A percentile compares a stretch with the other conserved stretches of the same genome.
Evolutionary conservation across 2,113 vertebrate genomes (phyloP).

Genomic region (Barbus barbus): DNA sequence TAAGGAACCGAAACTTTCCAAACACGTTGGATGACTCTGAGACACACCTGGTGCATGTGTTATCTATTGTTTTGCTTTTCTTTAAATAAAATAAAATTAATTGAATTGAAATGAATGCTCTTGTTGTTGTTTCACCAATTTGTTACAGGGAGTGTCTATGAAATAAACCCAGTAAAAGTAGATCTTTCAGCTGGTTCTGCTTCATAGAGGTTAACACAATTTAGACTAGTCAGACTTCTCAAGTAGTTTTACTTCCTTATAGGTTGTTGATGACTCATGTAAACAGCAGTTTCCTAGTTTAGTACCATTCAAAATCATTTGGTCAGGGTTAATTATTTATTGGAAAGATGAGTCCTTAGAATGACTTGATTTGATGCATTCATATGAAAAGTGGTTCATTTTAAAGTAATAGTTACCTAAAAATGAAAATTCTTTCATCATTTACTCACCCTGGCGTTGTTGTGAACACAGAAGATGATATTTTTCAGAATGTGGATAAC

Average conservation of each 20-base stretch:
- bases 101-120: neutral
- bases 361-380: neutral
- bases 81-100: neutral
- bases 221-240: too few species aligned
- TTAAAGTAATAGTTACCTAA: too few species aligned
- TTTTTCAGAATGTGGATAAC: too few species aligned
- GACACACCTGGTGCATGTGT: neutral
- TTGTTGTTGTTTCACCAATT: neutral
- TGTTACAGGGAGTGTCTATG: neutral
- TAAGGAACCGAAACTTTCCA: neutral
- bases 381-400: neutral
- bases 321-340: neutral
- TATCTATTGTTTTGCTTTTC: neutral
- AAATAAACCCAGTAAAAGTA: neutral
- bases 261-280: neutral
- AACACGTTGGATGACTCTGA: neutral
- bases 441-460: too few species aligned
- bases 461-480: too few species aligned
- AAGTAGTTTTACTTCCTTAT: conserved; percentile 4
- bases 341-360: neutral
- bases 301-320: neutral
- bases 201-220: too few species aligned
- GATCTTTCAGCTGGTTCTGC: neutral
- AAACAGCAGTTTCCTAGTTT: neutral
- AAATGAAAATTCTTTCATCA: too few species aligned